Percentiles rank a stretch among this genome's conserved stretches.
Conservation (phyloP, 2,888 invertebrate genomes). For the Lumbricus terrestris region DNA sequence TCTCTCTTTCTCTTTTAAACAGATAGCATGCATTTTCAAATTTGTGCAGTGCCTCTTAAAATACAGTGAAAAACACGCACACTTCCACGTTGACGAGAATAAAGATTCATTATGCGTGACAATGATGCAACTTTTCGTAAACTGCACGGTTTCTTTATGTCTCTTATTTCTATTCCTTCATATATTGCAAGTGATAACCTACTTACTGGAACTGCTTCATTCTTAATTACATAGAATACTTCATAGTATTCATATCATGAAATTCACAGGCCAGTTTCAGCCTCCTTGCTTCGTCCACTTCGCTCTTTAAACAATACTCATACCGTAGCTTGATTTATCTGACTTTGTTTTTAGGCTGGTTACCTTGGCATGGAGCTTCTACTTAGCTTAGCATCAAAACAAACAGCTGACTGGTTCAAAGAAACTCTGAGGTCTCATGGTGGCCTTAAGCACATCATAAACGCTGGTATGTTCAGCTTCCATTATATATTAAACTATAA, state of each 20-base stretch:
- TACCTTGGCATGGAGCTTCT: constrained; percentile 94
- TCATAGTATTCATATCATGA: too few species aligned
- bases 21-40: neutral
- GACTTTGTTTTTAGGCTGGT: constrained; percentile 31
- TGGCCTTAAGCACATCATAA: constrained; percentile 85
- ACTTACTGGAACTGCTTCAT: too few species aligned
- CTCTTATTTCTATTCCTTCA: too few species aligned
- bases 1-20: neutral
- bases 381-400: constrained; percentile 85
- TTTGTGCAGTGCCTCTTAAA: neutral
- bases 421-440: constrained; percentile 88
- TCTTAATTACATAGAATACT: too few species aligned
- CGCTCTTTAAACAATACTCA: neutral
- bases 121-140: too few species aligned
- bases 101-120: too few species aligned
- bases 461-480: constrained; percentile 43
- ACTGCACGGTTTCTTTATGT: too few species aligned
- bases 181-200: too few species aligned
- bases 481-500: neutral
- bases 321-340: neutral
- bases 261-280: too few species aligned
- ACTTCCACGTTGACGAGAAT: too few species aligned
- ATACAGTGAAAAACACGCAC: too few species aligned
- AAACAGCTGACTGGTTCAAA: constrained; percentile 97
- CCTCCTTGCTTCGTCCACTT: too few species aligned